Base-by-base conservation (phyloP, 2,797 vertebrate genomes). In the Sparidentex hasta region DNA sequence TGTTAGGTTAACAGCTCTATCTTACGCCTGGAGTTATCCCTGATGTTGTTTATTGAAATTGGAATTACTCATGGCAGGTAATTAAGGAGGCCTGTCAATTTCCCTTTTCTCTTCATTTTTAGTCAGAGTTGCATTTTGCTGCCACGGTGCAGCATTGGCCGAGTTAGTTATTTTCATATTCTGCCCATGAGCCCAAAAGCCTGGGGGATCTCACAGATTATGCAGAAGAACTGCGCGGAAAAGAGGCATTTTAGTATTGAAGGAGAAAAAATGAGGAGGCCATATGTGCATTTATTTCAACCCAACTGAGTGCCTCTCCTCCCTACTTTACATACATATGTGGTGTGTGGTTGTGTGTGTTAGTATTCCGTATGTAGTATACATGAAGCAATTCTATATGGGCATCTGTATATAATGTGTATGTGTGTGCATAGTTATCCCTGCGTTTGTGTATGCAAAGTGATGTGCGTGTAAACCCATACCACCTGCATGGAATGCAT, bases 101-200 rank as follows among this genome's bases (percentile, higher is more conserved):
- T 76, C 29, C 44, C 47, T 76, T 63, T 52, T 63, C 56, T 2
- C 18, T 3, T 8, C 16, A 64, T 81, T 83, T 80, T 76, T 62
- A 77, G 11, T 65, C 23, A 25, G 74, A 73, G 54, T 74, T 83
- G 25, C 46, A 78, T 85, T 82, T 58, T 82, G 64, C 84, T 87
- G 71, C 56, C 41, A 18, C 4, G 58, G 48, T 67, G 68, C 58
- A 76, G 71, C 74, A 74, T 17, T 65, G 76, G 78, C 81, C 71
- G 38, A 81, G 77, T 82, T 78, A 77, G 64, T 85, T 88, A 87
- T 92, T 92, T 90, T 90, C 78, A 90, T 84, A 91, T 89, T 91
- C 87, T 84, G 80, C 83, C 87, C 83, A 79, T 81, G 89, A 92
- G 91, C 73, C 69, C 52, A 62, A 67, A 72, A 80, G 80, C 86